phyloP scores from a whole-genome alignment of 2,797 vertebrate species.

The Agapornis canus region DNA sequence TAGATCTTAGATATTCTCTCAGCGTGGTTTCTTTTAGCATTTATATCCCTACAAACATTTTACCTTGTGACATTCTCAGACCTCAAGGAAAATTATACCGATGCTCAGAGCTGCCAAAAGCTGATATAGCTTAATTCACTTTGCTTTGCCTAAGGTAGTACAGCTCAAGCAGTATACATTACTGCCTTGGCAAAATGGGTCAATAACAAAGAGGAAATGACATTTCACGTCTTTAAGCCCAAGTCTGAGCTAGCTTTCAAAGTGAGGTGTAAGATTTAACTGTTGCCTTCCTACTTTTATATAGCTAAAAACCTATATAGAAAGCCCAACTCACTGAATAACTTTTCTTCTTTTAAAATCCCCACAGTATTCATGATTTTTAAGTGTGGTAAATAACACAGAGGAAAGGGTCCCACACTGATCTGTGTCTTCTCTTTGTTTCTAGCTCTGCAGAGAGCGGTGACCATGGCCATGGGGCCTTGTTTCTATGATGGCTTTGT shows the following conservation, averaged over 20 bases:
- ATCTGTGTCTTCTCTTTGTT: neutral
- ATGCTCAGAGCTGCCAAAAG: neutral
- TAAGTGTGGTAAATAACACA: neutral
- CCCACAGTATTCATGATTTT: neutral
- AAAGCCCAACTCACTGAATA: neutral
- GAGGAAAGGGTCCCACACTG: neutral
- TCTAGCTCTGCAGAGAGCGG: fast-evolving
- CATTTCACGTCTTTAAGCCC: neutral
- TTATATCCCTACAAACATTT: neutral
- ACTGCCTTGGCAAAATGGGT: neutral
- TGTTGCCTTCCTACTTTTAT: neutral
- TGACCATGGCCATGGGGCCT: fast-evolving
- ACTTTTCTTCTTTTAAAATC: neutral
- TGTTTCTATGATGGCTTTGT: neutral
- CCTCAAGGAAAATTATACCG: neutral
- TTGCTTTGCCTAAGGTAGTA: neutral
- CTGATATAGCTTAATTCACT: neutral
- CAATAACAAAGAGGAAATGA: neutral
- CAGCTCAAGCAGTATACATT: fast-evolving
- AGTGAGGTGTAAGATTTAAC: neutral
- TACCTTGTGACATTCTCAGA: neutral
- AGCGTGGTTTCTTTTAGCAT: neutral
- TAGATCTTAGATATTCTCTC: neutral
- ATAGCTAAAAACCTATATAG: fast-evolving
- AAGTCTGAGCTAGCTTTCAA: neutral